phyloP scores from a whole-genome alignment of 2,113 vertebrate species.

The Corapipo altera region DNA sequence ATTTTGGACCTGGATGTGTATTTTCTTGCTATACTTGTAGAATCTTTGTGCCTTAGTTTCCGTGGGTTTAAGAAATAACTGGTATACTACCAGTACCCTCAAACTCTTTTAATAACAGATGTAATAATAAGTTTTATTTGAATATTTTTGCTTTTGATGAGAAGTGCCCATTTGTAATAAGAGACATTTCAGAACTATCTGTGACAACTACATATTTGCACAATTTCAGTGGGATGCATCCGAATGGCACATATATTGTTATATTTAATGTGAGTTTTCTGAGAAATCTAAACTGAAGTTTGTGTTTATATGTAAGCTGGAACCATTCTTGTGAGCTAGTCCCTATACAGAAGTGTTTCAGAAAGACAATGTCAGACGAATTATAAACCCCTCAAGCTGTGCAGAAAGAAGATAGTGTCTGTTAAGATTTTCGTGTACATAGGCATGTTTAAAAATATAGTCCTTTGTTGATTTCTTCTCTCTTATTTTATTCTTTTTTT shows the following conservation, averaged over 20 bases:
- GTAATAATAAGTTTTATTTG: neutral
- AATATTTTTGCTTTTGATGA: neutral
- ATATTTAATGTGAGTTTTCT: conserved; percentile 6
- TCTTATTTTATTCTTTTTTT: conserved; percentile 6
- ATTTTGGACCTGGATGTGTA: neutral
- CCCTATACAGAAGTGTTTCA: neutral
- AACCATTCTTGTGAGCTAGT: conserved; percentile 4
- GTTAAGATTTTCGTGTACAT: neutral
- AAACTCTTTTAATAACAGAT: neutral
- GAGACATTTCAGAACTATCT: neutral
- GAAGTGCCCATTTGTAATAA: neutral
- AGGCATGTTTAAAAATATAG: conserved; percentile 17
- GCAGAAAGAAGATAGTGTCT: neutral
- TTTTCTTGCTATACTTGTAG: neutral
- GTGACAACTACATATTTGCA: neutral
- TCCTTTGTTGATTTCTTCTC: conserved; percentile 29
- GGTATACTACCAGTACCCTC: neutral
- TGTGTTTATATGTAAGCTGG: conserved; percentile 3
- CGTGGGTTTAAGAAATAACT: neutral
- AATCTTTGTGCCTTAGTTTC: neutral
- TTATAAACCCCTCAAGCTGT: conserved; percentile 34
- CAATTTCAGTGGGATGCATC: neutral
- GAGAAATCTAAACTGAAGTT: neutral
- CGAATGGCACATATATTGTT: neutral
- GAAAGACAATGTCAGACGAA: conserved; percentile 29